A percentile compares a stretch with the other conserved stretches of the same genome.
phyloP scores from a whole-genome alignment of 2,797 vertebrate genomes.

The Dryobates pubescens region DNA sequence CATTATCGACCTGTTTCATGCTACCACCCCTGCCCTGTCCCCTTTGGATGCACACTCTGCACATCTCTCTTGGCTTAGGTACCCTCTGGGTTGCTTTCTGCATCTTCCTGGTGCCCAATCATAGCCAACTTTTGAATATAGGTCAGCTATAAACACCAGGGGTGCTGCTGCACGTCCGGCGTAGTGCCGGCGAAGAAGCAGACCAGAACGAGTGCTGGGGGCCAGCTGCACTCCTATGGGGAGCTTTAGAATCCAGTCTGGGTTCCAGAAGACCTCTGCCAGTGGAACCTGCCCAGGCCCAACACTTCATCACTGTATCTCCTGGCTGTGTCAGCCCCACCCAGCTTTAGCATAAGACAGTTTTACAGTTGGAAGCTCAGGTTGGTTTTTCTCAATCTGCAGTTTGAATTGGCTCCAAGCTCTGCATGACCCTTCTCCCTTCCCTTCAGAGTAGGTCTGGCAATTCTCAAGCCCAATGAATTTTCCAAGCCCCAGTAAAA shows the following conservation, averaged over 20 bases:
- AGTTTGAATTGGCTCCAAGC: constrained; percentile 35
- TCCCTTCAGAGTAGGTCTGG: background rate
- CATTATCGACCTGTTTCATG: background rate
- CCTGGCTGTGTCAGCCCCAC: constrained; percentile 21
- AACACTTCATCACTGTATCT: constrained; percentile 64
- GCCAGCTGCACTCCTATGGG: constrained; percentile 35
- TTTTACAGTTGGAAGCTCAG: constrained; percentile 30
- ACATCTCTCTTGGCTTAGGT: background rate
- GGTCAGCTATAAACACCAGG: constrained; percentile 21
- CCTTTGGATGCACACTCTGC: background rate
- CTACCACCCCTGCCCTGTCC: background rate
- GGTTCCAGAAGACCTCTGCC: constrained; percentile 52
- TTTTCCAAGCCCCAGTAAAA: constrained; percentile 60
- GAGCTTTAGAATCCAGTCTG: constrained; percentile 49
- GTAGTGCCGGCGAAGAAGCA: background rate
- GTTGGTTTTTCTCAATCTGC: constrained; percentile 20
- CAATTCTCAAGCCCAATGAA: constrained; percentile 49
- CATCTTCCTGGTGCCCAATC: background rate
- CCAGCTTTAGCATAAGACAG: constrained; percentile 26
- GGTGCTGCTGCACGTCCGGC: background rate
- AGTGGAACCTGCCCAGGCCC: constrained; percentile 59
- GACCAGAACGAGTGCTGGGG: constrained; percentile 26
- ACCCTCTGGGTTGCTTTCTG: background rate
- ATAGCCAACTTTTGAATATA: background rate
- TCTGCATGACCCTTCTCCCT: constrained; percentile 19